Base-by-base conservation (phyloP, 2,113 vertebrate genomes). In the Astatotilapia flaviijosephi region DNA sequence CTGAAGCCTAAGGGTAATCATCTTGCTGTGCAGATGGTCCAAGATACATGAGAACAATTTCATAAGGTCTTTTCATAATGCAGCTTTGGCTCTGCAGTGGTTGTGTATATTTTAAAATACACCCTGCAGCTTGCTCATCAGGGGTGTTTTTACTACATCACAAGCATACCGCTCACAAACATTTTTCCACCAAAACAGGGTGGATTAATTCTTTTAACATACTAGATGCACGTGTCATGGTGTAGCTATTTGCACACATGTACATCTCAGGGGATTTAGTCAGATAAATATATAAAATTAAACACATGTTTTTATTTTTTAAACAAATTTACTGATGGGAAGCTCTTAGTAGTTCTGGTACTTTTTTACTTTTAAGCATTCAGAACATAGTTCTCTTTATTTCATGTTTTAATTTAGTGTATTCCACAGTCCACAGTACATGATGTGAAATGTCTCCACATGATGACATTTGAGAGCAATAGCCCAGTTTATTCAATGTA, bases 51-150 rank as follows among this genome's bases (percentile, higher is more conserved):
- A 82, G 47, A 75, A 42, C 37, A 58, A 56, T 90, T 83, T 86
- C 19, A 82, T 12, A 51, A 80, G 73, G 65, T 73, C 49, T 87
- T 81, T 87, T 91, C 15, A 80, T 75, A 85, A 90, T 79, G 42
- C 68, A 55, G 19, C 73, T 85, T 65, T 91, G 91, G 68, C 68
- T 77, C 37, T 80, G 70, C 45, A 23, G 23, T 42, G 53, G 28
- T 87, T 86, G 51, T 89, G 89, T 88, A 62, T 91, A 88, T 89
- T 93, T 91, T 86, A 87, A 90, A 89, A 88, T 35, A 42, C 86
- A 60, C 87, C 91, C 89, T 42, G 70, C 77, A 93, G 93, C 89
- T 47, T 73, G 19, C 45, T 51, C 73, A 77, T 35, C 26, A 79
- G 28, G 42, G 37, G 19, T 65, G 6, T 89, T 80, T 82, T 83